These are phyloP conservation scores for Daphoenositta chrysoptera DNA, from an alignment of 2,113 vertebrate species.

Conservation along the genomic window DNA sequence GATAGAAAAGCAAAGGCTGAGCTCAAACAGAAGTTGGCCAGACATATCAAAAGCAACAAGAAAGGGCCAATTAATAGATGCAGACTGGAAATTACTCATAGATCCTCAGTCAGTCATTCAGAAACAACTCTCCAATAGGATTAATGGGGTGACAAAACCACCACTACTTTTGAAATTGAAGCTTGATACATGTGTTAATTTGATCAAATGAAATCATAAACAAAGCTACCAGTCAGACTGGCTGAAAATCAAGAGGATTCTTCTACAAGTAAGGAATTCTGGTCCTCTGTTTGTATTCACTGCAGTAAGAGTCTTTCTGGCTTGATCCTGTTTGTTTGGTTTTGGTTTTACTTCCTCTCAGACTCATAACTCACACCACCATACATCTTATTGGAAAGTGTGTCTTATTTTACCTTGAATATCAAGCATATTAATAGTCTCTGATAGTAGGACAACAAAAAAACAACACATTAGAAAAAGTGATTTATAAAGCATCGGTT, in stretches of 20 bases:
- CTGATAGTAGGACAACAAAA: constrained; percentile 42
- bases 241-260: neutral
- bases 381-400: neutral
- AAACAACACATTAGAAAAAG: constrained; percentile 30
- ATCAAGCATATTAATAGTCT: constrained; percentile 59
- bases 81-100: neutral
- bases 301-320: neutral
- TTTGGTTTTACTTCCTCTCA: neutral
- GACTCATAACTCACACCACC: neutral
- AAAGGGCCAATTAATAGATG: neutral
- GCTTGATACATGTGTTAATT: neutral
- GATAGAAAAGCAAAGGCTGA: neutral
- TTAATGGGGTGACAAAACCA: neutral
- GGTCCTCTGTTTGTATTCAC: neutral
- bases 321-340: neutral
- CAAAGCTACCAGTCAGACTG: neutral
- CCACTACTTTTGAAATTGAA: neutral
- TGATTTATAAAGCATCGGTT: neutral
- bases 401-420: constrained; percentile 67
- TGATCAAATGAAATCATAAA: neutral
- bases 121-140: neutral
- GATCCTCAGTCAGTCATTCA: neutral
- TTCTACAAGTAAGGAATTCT: neutral
- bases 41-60: neutral
- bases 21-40: neutral